Evolutionary conservation across 64 coral and sea anemone species (phyloP).

Genomic region (Montipora sp.): DNA sequence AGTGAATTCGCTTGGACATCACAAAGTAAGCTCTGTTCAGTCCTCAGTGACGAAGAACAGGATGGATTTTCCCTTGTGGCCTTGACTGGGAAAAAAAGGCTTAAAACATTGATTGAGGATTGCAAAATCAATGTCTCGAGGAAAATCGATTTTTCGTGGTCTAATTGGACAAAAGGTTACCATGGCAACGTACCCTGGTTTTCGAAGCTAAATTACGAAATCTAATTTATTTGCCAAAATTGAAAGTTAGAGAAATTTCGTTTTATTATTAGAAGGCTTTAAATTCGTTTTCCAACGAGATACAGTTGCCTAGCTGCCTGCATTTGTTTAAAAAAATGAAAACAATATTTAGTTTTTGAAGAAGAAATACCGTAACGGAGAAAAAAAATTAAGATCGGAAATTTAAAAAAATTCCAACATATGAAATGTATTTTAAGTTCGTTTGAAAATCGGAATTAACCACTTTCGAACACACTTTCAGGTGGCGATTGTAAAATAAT

Average conservation of each 20-base stretch:
- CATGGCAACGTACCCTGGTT: background rate
- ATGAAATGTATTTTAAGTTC: background rate
- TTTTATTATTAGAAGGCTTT: background rate
- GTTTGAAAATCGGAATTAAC: background rate
- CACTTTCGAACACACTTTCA: background rate
- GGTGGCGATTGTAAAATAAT: too few relatives aligned
- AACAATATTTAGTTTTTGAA: too few relatives aligned
- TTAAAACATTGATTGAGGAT: background rate
- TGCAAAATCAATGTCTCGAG: background rate
- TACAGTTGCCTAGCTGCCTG: background rate
- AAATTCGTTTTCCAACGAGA: background rate
- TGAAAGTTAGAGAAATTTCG: background rate
- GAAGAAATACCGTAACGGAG: too few relatives aligned
- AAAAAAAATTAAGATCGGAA: too few relatives aligned
- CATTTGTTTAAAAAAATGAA: background rate
- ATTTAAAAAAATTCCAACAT: background rate
- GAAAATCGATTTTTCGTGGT: background rate
- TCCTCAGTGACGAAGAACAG: background rate
- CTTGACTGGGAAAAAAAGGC: background rate
- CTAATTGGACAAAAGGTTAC: background rate
- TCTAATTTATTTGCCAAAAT: conserved; percentile 1
- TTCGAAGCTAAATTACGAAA: background rate
- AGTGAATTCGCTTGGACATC: too few relatives aligned
- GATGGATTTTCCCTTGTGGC: background rate
- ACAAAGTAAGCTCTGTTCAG: too few relatives aligned